Conservation (phyloP, 2,113 vertebrate genomes). For the Psittacula cyanocephala region DNA sequence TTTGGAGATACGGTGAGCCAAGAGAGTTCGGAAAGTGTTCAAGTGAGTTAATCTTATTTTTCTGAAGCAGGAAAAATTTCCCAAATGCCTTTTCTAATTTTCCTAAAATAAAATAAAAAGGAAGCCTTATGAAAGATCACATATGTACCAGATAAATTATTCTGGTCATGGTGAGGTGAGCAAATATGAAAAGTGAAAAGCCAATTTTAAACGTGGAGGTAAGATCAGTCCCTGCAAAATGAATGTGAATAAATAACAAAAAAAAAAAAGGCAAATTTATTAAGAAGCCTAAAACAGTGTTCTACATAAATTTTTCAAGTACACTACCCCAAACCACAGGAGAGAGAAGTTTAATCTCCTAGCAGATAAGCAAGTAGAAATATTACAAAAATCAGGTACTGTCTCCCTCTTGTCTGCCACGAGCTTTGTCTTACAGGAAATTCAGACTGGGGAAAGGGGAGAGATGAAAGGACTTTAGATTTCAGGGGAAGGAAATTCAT, state of each 20-base stretch:
- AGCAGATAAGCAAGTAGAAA: background rate
- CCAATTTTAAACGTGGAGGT: background rate
- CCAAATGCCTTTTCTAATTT: slow-evolving; percentile 18
- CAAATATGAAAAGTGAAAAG: background rate
- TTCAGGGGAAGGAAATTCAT: background rate
- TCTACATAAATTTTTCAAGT: background rate
- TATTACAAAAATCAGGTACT: background rate
- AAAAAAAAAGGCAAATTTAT: background rate
- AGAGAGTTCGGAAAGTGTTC: background rate
- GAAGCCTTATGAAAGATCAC: background rate
- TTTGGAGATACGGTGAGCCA: background rate
- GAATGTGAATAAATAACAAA: background rate
- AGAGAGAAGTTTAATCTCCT: background rate
- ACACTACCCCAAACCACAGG: background rate
- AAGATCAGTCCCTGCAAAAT: background rate
- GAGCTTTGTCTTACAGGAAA: background rate
- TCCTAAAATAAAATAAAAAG: background rate
- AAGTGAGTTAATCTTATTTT: slow-evolving; percentile 45
- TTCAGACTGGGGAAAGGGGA: background rate
- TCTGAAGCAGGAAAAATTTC: slow-evolving; percentile 16
- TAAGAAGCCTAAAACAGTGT: background rate
- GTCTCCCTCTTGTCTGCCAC: background rate
- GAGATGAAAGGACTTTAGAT: background rate
- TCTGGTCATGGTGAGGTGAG: background rate
- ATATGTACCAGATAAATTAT: background rate